phyloP scores from a whole-genome alignment of 1,140 invertebrate species.

The Nebria ingens region DNA sequence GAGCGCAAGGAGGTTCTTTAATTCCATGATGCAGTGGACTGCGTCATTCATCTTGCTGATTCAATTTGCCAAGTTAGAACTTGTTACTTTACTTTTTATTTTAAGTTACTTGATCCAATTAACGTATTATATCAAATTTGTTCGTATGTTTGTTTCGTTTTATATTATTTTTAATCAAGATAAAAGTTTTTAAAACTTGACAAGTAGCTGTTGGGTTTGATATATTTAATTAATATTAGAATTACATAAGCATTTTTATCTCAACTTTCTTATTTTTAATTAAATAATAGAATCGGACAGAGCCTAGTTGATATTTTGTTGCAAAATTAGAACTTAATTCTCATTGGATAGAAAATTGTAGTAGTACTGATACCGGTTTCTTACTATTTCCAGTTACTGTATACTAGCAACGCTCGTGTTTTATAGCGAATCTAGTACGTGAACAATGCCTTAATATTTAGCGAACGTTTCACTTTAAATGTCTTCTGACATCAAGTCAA shows the following conservation, averaged over 20 bases:
- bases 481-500: too few relatives aligned
- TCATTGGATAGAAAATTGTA: too few relatives aligned
- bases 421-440: too few relatives aligned
- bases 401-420: background rate
- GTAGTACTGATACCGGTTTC: too few relatives aligned
- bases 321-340: too few relatives aligned
- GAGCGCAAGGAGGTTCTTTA: background rate
- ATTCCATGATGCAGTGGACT: slow-evolving; percentile 1
- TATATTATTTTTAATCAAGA: too few relatives aligned
- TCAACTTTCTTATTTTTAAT: background rate
- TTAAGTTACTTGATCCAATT: background rate
- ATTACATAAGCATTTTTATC: too few relatives aligned
- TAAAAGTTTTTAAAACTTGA: too few relatives aligned
- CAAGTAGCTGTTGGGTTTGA: too few relatives aligned
- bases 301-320: too few relatives aligned
- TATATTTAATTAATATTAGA: too few relatives aligned
- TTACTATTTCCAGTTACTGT: too few relatives aligned
- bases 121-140: background rate
- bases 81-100: background rate
- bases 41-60: slow-evolving; percentile 4
- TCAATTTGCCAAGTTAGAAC: slow-evolving; percentile 1
- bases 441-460: background rate
- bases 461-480: background rate
- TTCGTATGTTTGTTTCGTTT: background rate
- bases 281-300: background rate